Base-by-base conservation (phyloP, 2,113 vertebrate species). In the Chaetops frenatus region DNA sequence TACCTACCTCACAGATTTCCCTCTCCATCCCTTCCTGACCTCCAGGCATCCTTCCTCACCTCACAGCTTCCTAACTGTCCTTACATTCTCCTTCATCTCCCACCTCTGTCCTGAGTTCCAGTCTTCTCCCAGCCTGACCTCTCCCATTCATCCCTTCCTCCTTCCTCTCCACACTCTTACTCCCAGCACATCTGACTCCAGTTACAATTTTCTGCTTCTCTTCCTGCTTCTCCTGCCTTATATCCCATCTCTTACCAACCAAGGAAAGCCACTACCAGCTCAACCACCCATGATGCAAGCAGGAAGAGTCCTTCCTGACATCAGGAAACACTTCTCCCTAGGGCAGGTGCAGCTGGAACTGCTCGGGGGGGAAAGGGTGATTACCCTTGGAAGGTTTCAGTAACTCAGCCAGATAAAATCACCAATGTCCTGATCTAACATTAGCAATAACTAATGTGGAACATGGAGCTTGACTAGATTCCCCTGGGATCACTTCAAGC, bases 371-470 rank as follows among this genome's bases (percentile, higher is more conserved):
- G 20, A 33, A 72, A 42, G 17, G 28, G 22, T 40, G 31, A 69
- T 28, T 82, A 48, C 48, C 66, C 31, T 66, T 69, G 66, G 62
- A 65, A 69, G 42, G 23, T 80, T 90, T 88, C 72, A 91, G 15
- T 38, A 79, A 45, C 38, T 82, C 57, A 57, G 31, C 61, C 42
- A 85, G 74, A 48, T 36, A 44, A 90, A 88, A 66, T 53, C 74
- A 80, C 29, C 31, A 47, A 3, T 82, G 36, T 79, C 64, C 54
- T 77, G 38, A 44, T 88, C 54, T 87, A 81, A 33, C 71, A 57
- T 81, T 77, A 90, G 86, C 94, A 88, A 73, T 94, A 95, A 88
- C 33, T 72, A 31, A 73, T 83, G 74, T 77, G 58, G 35, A 93
- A 90, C 13, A 12, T 9, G 18, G 44, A 82, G 45, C 71, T 90